Evolutionary conservation across 2,113 vertebrate species (phyloP).

Genomic region (Nycticebus coucang): DNA sequence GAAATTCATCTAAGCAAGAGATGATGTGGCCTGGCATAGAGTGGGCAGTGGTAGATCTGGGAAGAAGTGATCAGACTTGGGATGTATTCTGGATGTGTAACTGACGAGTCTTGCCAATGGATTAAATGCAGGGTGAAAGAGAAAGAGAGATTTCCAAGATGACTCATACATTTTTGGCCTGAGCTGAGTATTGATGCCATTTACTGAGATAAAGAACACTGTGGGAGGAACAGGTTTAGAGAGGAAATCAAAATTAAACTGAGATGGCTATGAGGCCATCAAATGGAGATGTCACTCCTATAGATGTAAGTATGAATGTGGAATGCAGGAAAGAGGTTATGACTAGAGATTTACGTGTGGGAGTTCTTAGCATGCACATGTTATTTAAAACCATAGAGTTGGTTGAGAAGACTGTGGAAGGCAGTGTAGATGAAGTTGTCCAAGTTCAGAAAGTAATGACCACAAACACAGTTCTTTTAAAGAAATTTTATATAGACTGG

Average conservation of each 20-base stretch:
- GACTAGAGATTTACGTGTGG: neutral
- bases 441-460: neutral
- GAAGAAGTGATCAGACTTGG: neutral
- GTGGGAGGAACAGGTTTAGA: neutral
- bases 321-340: neutral
- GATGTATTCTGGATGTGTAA: neutral
- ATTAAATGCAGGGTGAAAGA: neutral
- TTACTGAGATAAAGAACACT: conserved; percentile 1
- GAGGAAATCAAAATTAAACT: conserved; percentile 19
- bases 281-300: neutral
- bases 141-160: neutral
- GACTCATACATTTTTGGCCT: conserved; percentile 2
- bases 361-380: neutral
- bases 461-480: neutral
- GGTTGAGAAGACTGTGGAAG: neutral
- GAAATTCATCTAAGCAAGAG: neutral
- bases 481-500: neutral
- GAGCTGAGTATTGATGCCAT: neutral
- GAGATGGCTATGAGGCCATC: neutral
- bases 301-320: neutral
- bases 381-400: conserved; percentile 11
- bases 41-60: neutral
- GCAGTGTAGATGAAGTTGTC: neutral
- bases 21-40: neutral
- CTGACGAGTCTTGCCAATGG: neutral